A percentile compares a stretch with the other conserved stretches of the same genome.
Conservation (phyloP, 2,888 invertebrate genomes). For the Beris chalybata region DNA sequence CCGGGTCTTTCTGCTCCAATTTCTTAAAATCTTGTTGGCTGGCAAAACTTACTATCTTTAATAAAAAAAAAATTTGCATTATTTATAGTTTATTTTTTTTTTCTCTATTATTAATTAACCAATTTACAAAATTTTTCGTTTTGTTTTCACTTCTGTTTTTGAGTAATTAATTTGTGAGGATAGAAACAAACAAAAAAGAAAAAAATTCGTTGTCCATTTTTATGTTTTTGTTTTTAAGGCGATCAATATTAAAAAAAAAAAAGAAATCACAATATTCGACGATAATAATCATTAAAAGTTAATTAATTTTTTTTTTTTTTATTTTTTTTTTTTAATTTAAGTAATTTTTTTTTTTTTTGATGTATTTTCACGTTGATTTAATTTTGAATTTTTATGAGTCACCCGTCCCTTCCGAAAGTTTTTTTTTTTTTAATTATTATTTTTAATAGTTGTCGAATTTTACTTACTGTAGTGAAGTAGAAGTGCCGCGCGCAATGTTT, state of each 20-base stretch:
- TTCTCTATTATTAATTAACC: background rate
- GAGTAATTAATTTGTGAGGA: slow-evolving; percentile 18
- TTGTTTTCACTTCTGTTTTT: slow-evolving; percentile 1
- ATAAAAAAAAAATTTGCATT: too few species aligned
- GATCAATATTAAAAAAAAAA: background rate
- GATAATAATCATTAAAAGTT: background rate
- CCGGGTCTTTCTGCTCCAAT: too few species aligned
- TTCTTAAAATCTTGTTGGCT: too few species aligned
- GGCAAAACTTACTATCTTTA: background rate
- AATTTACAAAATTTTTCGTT: background rate
- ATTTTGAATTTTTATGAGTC: slow-evolving; percentile 27
- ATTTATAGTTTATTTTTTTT: background rate
- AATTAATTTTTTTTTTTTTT: background rate
- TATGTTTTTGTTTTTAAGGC: background rate
- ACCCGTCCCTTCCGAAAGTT: slow-evolving; percentile 32
- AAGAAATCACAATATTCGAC: background rate
- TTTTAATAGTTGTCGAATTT: too few species aligned
- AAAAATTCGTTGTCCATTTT: slow-evolving; percentile 3
- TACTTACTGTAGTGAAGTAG: too few species aligned
- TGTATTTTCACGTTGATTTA: too few species aligned
- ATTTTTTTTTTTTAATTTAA: too few species aligned
- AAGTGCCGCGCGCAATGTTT: too few species aligned
- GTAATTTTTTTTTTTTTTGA: too few species aligned
- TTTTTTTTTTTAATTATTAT: slow-evolving; percentile 5
- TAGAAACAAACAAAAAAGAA: slow-evolving; percentile 1